Percentiles rank a stretch among this genome's conserved stretches.
Conservation (phyloP, 92 coral and sea anemone genomes). For the Isaurus tuberculatus region DNA sequence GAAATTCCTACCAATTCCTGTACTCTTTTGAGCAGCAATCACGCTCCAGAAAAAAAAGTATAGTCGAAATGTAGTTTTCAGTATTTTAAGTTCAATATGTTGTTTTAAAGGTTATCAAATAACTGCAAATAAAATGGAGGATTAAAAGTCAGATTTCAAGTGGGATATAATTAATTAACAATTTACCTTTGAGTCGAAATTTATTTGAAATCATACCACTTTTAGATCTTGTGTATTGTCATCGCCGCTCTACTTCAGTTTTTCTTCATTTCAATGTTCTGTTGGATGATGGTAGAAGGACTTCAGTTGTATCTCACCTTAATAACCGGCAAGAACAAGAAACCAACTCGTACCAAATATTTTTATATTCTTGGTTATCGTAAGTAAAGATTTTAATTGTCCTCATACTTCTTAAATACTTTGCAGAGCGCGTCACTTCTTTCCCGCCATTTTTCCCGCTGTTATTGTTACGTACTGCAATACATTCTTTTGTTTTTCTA, state of each 20-base stretch:
- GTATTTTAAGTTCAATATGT: no score
- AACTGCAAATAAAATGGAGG: no score
- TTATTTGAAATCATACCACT: neutral
- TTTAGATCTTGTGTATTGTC: slow-evolving; percentile 73
- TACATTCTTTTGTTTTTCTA: neutral
- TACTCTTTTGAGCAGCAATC: no score
- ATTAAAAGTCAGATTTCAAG: no score
- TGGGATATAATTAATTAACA: no score
- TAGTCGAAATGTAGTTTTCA: no score
- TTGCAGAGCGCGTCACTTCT: neutral
- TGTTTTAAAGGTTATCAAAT: no score
- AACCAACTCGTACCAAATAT: slow-evolving; percentile 73
- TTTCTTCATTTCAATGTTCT: slow-evolving; percentile 85
- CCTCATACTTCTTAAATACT: neutral
- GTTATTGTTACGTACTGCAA: neutral
- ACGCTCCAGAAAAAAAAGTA: no score
- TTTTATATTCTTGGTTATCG: slow-evolving; percentile 89
- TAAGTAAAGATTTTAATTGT: slow-evolving; percentile 50
- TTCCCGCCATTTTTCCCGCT: neutral
- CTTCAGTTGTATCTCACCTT: slow-evolving; percentile 86
- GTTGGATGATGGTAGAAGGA: slow-evolving; percentile 88
- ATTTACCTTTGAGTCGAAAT: no score
- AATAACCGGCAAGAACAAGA: slow-evolving; percentile 79
- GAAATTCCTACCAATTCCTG: no score
- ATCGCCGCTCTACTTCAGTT: slow-evolving; percentile 86